Evolutionary conservation across 2,888 invertebrate genomes (phyloP), one percentile per base, ranked within the genome.

Genomic region (Hyles lineata): DNA sequence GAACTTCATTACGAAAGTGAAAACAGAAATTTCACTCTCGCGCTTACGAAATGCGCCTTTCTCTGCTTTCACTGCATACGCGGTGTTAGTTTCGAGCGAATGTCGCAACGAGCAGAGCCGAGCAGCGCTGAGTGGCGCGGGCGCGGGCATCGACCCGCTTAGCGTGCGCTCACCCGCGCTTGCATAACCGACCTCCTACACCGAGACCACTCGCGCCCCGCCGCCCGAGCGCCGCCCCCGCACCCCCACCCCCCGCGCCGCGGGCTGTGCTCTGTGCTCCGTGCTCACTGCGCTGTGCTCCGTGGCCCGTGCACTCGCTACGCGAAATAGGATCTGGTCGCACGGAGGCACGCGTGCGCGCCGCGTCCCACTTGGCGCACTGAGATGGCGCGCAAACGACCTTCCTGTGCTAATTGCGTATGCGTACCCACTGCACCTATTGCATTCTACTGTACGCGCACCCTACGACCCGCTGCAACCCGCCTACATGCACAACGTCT

Each of bases 81-180:
- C 80, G 82, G 84, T 82, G 78, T 80, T 77, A 75, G 84, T 82
- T 83, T 80, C 80, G 79, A 80, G 83, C 83, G 84, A 86, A 87
- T 90, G 92, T 90, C 88, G 92, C 92, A 90, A 90, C 83, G 81
- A 83, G 85, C 85, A 79, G 84, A 84, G 86, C 86, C 85, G 83
- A 84, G 88, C 85, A 81, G 70, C 71, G 77, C 69, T 74, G 83
- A 83, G 80, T 77, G 80, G 84, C 82, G 79, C 84, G 81, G 83
- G 85, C 92, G 93, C 95, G 96, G 95, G 93, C 96, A 95, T 92
- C 96, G 96, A 96, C 96, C 96, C 92, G 96, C 95, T 96, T 96
- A 95, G 91, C 94, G 95, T 94, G 96, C 96, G 95, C 95, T 96
- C 95, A 96, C 96, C 94, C 90, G 90, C 89, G 91, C 91, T 93